A percentile compares a stretch with the other conserved stretches of the same genome.
These are phyloP conservation scores for Merodon equestris DNA, from an alignment of 2,888 invertebrate species.

Conservation along the genomic window DNA sequence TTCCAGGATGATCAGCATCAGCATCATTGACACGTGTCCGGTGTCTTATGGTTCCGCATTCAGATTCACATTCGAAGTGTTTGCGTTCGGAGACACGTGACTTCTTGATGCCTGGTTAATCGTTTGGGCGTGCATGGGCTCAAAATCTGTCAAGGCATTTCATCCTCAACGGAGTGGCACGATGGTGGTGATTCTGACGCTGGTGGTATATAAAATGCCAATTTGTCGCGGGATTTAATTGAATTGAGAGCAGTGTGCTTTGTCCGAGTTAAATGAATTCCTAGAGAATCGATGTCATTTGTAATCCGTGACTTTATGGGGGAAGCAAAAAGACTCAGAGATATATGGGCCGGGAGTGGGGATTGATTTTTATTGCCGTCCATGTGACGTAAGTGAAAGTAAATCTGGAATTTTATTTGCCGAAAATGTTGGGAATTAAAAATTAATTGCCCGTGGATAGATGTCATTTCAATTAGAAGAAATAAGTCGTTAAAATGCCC, in stretches of 20 bases:
- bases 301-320: constrained; percentile 5
- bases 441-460: constrained; percentile 51
- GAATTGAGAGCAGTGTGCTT: constrained; percentile 53
- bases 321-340: no score
- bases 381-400: constrained; percentile 26
- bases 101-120: constrained; percentile 48
- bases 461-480: no score
- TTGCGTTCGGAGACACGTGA: constrained; percentile 54
- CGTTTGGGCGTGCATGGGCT: constrained; percentile 59
- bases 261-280: constrained; percentile 60
- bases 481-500: no score
- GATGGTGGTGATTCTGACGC: constrained; percentile 9
- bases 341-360: background rate
- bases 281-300: constrained; percentile 29
- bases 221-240: constrained; percentile 67
- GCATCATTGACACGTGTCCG: constrained; percentile 64
- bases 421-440: constrained; percentile 52
- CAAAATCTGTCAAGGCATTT: constrained; percentile 39
- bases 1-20: constrained; percentile 57
- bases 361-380: constrained; percentile 40
- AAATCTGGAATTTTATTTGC: constrained; percentile 50
- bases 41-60: constrained; percentile 67
- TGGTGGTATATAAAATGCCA: constrained; percentile 63
- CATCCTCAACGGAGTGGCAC: background rate
- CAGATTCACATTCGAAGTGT: constrained; percentile 30